Evolutionary conservation across 1,140 invertebrate species (phyloP), one percentile per base, ranked within the genome.

Genomic region (Neelides sp.): DNA sequence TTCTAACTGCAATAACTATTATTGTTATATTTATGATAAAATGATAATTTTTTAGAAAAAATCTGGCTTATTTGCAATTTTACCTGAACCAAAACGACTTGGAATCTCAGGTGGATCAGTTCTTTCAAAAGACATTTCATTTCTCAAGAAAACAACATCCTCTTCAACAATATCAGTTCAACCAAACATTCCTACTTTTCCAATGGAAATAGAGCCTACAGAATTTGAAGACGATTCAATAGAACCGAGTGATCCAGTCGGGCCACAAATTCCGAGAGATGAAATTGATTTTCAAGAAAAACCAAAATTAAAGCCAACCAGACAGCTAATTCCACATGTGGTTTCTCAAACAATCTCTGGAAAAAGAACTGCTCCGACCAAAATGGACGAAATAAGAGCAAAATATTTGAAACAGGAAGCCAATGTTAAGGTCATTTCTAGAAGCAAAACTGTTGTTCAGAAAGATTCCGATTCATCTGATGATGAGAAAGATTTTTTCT

Each of bases 21-120:
- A 7, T 66, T 26, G n/a, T n/a, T n/a, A n/a, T n/a, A n/a, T n/a
- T n/a, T n/a, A n/a, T n/a, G n/a, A n/a, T n/a, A n/a, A n/a, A n/a
- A n/a, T 48, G 10, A 27, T 47, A 36, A 41, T 55, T 13, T 24
- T 51, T 19, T 47, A 63, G 60, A 61, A 63, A 52, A 53, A 54
- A 17, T 62, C 62, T 4, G 58, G 61, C n/a, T 41, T 64, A 7
- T 63, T 73, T 55, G 52, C 66, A 3, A 22, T 71, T 10, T 56
- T 73, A n/a, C 70, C 68, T 39, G 59, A 66, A 22, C 71, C 71
- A 36, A 69, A 67, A n/a, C n/a, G n/a, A n/a, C n/a, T n/a, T n/a
- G n/a, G 52, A 50, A 52, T 41, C 48, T 41, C 34, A 30, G 27
- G 19, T 26, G 32, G 12, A 24, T 41, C 40, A 42, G 13, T 42